phyloP scores from a whole-genome alignment of 2,797 vertebrate genomes.

The Malacoraja senta region DNA sequence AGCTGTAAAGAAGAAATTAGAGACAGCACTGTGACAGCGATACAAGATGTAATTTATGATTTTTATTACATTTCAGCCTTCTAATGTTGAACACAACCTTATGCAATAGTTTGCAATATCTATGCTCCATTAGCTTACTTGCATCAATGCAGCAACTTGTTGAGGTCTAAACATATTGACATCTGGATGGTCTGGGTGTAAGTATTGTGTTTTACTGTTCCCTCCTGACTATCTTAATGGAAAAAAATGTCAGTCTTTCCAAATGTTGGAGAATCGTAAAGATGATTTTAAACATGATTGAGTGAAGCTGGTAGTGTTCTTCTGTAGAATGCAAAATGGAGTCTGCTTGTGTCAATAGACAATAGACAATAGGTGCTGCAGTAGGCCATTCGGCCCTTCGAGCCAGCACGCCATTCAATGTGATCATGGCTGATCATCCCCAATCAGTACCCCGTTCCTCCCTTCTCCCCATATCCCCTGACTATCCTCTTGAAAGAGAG shows the following conservation, averaged over 20 bases:
- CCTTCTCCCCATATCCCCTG: no score
- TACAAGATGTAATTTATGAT: not conserved
- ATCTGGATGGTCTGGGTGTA: not conserved
- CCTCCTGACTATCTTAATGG: not conserved
- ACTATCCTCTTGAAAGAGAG: no score
- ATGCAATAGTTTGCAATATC: not conserved
- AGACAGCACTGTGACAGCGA: not conserved
- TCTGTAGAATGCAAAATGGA: not conserved
- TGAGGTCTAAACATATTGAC: not conserved
- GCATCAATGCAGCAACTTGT: not conserved
- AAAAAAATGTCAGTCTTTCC: not conserved
- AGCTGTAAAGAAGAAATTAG: not conserved
- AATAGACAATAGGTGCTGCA: no score
- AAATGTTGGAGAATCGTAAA: not conserved
- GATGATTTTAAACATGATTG: not conserved
- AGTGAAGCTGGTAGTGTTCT: not conserved
- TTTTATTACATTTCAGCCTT: not conserved
- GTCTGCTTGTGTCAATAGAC: not conserved
- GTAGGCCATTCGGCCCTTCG: no score
- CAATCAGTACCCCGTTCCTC: no score
- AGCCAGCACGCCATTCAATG: no score
- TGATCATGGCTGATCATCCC: no score
- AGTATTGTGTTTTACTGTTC: not conserved
- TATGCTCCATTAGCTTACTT: not conserved
- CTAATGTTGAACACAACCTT: no score